phyloP scores from a whole-genome alignment of 2,113 vertebrate species.

The Sebastes fasciatus region DNA sequence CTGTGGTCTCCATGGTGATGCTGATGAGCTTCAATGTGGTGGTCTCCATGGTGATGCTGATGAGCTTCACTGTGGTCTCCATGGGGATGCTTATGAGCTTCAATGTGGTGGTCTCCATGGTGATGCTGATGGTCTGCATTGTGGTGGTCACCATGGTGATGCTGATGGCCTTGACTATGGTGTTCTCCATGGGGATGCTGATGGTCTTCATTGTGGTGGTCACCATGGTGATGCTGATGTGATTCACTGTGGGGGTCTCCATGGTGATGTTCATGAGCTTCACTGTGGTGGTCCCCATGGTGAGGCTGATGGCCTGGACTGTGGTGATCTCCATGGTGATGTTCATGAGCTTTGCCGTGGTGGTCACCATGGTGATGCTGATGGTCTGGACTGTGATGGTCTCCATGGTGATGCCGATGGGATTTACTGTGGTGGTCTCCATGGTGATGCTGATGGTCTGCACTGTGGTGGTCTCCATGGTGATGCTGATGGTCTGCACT shows the following conservation, averaged over 20 bases:
- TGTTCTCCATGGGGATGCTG: slow-evolving; percentile 18
- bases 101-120: slow-evolving; percentile 16
- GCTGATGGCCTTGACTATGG: not conserved
- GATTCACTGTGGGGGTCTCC: not conserved
- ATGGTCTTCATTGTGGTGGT: not conserved
- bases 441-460: slow-evolving; percentile 5
- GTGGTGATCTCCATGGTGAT: slow-evolving; percentile 20
- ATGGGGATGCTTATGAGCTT: slow-evolving; percentile 4
- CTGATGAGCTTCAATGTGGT: not conserved
- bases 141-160: slow-evolving; percentile 36
- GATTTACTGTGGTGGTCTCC: slow-evolving; percentile 9
- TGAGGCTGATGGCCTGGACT: not conserved
- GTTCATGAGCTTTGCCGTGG: slow-evolving; percentile 3
- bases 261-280: not conserved
- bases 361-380: slow-evolving; percentile 13
- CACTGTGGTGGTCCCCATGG: not conserved
- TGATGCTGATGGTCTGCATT: not conserved
- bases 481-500: slow-evolving; percentile 4
- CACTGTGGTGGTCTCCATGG: slow-evolving; percentile 27
- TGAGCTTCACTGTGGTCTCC: not conserved
- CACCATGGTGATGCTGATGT: slow-evolving; percentile 10
- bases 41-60: slow-evolving; percentile 3
- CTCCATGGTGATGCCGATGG: not conserved
- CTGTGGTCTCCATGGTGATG: slow-evolving; percentile 21
- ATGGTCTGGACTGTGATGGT: slow-evolving; percentile 4